A percentile compares a stretch with the other conserved stretches of the same genome.
These are phyloP conservation scores for Anthoptus insignis DNA, from an alignment of 2,888 invertebrate species.

Conservation along the genomic window DNA sequence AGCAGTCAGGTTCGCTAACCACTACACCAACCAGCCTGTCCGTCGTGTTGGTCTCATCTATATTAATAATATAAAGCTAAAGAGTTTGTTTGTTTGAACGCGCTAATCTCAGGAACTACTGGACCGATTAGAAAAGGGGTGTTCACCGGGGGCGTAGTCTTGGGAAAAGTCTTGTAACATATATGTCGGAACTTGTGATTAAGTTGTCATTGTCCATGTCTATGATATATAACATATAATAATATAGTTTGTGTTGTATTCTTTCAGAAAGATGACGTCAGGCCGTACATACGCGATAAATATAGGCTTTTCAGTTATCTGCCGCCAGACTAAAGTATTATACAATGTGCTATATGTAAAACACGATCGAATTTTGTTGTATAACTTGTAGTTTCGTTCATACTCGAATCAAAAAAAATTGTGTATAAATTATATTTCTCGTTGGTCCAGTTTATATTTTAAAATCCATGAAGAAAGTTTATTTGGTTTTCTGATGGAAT, in stretches of 20 bases:
- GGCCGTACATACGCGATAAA: constrained; percentile 96
- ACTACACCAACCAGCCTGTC: too few relatives aligned
- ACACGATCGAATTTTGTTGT: constrained; percentile 5
- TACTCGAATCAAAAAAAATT: constrained; percentile 1
- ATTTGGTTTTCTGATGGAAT: not conserved
- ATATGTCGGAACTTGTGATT: too few relatives aligned
- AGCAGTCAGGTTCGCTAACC: too few relatives aligned
- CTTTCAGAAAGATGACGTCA: constrained; percentile 95
- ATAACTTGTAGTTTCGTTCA: not conserved
- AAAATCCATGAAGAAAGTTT: not conserved
- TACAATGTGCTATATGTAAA: not conserved
- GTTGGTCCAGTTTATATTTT: not conserved
- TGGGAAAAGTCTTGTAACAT: too few relatives aligned
- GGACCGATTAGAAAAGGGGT: too few relatives aligned
- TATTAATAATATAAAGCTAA: too few relatives aligned
- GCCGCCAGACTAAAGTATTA: constrained; percentile 90
- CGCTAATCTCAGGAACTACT: too few relatives aligned
- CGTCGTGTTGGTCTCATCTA: too few relatives aligned
- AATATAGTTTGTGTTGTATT: constrained; percentile 23
- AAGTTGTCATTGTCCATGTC: too few relatives aligned
- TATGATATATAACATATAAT: not conserved
- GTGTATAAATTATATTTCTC: constrained; percentile 4
- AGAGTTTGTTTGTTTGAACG: too few relatives aligned
- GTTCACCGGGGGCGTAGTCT: too few relatives aligned
- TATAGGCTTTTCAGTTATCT: constrained; percentile 96